These are phyloP conservation scores for Lithobates sylvaticus DNA, from an alignment of 2,797 vertebrate genomes.

Conservation along the genomic window DNA sequence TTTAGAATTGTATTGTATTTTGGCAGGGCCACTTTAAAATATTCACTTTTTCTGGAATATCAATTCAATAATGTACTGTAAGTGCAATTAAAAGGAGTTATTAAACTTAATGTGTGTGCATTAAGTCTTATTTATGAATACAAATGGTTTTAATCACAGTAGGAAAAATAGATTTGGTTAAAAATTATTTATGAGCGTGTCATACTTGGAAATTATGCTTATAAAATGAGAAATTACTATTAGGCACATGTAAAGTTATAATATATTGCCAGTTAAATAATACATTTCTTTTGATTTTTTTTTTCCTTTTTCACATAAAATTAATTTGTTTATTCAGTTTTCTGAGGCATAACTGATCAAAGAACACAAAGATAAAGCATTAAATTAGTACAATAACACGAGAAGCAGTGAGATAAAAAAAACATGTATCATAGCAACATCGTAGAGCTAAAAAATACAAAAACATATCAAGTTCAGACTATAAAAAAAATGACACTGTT, in stretches of 20 bases:
- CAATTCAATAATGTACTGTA: conserved; percentile 1
- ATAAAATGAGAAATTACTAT: background rate
- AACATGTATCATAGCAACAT: too few species aligned
- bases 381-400: too few species aligned
- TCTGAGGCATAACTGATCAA: too few species aligned
- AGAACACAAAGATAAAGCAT: background rate
- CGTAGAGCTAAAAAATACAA: too few species aligned
- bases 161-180: background rate
- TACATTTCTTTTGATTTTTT: background rate
- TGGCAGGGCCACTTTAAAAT: too few species aligned
- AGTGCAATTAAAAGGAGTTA: background rate
- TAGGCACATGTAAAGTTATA: background rate
- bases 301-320: too few species aligned
- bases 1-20: too few species aligned
- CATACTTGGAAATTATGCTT: background rate
- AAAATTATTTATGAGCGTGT: background rate
- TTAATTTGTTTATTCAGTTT: too few species aligned
- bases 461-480: too few species aligned
- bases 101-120: background rate
- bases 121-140: background rate
- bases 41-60: background rate
- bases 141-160: background rate
- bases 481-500: too few species aligned
- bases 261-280: background rate
- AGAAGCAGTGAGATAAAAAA: too few species aligned